Base-by-base conservation (phyloP, 2,797 vertebrate genomes). In the Salmo trutta region DNA sequence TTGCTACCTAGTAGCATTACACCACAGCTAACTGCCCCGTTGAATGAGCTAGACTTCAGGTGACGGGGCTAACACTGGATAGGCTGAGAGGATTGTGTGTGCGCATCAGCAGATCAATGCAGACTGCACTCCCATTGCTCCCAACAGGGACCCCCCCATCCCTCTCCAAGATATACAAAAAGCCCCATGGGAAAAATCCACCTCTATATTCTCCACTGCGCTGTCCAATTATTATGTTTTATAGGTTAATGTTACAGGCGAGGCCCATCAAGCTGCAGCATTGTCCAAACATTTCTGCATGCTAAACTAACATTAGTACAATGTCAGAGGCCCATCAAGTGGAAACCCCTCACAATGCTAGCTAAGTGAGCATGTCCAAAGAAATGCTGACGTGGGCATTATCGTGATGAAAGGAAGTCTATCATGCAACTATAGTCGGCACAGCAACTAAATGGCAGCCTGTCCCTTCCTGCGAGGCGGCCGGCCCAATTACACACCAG, bases 151-250 rank as follows among this genome's bases (percentile, higher is more conserved):
- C 16, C 4, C 51, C 33, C 6, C 24, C 24, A 17, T 1, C 8
- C 65, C 56, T 72, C 53, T 29, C 64, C 12, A 0, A 29, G 17
- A 10, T 6, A 6, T 12, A 36, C n/a, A 75, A 27, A 74, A 17
- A 62, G 29, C 68, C 16, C n/a, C 33, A 77, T 77, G 36, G 76
- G 71, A 73, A 74, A 66, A 54, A 75, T 12, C 59, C 73, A 21
- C n/a, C 6, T 27, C 67, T 27, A 71, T 12, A 47, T 47, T 62
- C n/a, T 10, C 59, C 59, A 21, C 56, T 21, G 56, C 6, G 3
- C n/a, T 24, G 21, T 62, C 17, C 4, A n/a, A 47, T 10, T 0
- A 3, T 36, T 36, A 7, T 3, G n/a, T 5, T 21, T 21, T 2
- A 0, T 24, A 64, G 24, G 59, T 21, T 64, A 3, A 10, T 12